Base-by-base conservation (phyloP, 2,113 vertebrate species). In the Naja naja region DNA sequence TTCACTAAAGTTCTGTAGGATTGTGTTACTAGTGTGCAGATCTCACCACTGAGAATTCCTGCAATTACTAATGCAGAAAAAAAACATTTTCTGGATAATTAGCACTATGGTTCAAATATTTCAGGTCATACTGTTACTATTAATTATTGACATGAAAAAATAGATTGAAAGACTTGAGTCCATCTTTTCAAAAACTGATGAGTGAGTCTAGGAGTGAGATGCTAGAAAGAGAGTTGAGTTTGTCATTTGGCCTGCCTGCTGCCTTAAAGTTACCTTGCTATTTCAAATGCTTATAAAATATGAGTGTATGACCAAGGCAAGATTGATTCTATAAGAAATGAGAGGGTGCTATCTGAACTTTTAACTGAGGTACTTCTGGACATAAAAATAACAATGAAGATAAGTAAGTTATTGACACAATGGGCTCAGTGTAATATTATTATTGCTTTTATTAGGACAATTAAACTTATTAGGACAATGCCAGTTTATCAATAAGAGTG, bases 401-500 rank as follows among this genome's bases (percentile, higher is more conserved):
- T 18, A 18, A 90, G 16, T 45, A 30, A 90, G 27, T 4, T 64
- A 52, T 74, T 90, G 64, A 25, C 20, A 52, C 18, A 14, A 18
- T 81, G 52, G 20, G 22, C 14, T 34, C 49, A 88, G 30, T 53
- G n/a, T 49, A 27, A 45, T 64, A n/a, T 20, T 90, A 49, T 23
- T 16, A 89, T 14, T 56, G 87, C 23, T 30, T 30, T 69, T 90
- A 90, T 81, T 69, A 34, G 20, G 45, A 85, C 16, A 91, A 91
- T 91, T 91, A 54, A 39, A 53, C 43, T 34, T 60, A 60, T 60
- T 60, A 60, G 58, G 56, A 60, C 7, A 30, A 94, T 94, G 90
- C n/a, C 88, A 92, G 89, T 69, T 92, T 88, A 89, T 85, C 56
- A 30, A 86, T 9, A 89, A 89, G 39, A 85, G 39, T 85, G 22